Conservation (phyloP, 2,797 vertebrate species). For the Aplochiton taeniatus region DNA sequence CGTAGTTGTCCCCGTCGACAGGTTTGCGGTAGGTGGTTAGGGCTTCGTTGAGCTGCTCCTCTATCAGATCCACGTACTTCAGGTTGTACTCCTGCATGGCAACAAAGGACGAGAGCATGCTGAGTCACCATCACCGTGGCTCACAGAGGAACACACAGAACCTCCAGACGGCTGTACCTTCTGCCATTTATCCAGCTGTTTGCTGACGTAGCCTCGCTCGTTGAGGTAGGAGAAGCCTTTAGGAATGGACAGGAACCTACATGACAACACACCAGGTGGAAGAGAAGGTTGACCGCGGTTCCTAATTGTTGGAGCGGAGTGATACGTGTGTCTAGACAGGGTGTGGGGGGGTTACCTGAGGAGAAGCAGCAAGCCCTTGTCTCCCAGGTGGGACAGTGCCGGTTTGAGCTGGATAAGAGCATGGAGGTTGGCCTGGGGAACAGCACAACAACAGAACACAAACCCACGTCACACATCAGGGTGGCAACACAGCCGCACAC, state of each 20-base stretch:
- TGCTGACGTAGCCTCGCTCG: slow-evolving; percentile 95
- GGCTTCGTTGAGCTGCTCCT: slow-evolving; percentile 97
- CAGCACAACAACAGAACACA: slow-evolving; percentile 19
- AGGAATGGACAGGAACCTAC: slow-evolving; percentile 96
- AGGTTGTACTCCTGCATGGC: slow-evolving; percentile 89
- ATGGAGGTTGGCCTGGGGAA: slow-evolving; percentile 92
- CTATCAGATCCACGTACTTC: slow-evolving; percentile 96
- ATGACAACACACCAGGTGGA: slow-evolving; percentile 32
- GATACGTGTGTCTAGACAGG: background rate
- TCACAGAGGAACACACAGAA: background rate
- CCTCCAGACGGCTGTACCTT: slow-evolving; percentile 78
- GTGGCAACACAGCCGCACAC: slow-evolving; percentile 1
- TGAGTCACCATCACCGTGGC: too few species aligned
- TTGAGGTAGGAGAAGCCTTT: slow-evolving; percentile 99
- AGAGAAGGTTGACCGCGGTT: background rate
- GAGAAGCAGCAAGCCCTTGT: slow-evolving; percentile 95
- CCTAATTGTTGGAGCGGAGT: background rate
- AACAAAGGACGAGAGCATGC: background rate
- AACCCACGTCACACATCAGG: slow-evolving; percentile 2
- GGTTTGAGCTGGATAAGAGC: slow-evolving; percentile 98
- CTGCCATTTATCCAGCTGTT: slow-evolving; percentile 98
- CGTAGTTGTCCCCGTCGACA: slow-evolving; percentile 97
- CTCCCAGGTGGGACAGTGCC: slow-evolving; percentile 95
- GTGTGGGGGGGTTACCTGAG: slow-evolving; percentile 78
- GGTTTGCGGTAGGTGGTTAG: slow-evolving; percentile 98